Base-by-base conservation (phyloP, 2,888 invertebrate genomes). In the Hydrotaea diabolus region DNA sequence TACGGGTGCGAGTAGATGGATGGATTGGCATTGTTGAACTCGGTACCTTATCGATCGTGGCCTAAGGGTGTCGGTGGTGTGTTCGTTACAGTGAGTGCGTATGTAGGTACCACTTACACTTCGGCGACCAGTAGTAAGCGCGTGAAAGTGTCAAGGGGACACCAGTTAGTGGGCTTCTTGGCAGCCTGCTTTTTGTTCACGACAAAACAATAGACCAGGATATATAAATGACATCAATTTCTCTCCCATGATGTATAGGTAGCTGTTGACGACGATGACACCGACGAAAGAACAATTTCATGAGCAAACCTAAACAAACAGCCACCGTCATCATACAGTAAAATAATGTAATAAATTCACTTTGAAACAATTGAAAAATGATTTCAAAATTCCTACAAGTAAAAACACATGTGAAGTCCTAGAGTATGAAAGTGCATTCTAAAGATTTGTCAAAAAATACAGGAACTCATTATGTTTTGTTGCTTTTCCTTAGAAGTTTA, bases 1-100 rank as follows among this genome's bases (percentile, higher is more conserved):
- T 66, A 66, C 39, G 66, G 66, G 66, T 11, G 8, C n/a, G 49
- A n/a, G 11, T 59, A 26, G 31, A 17, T 64, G 31, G 64, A 36
- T 64, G 19, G 66, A 15, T 36, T 55, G 55, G 55, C 21, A 21
- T 55, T 55, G 55, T 55, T 53, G 19, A 4, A 17, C 21, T 9
- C 19, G n/a, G 26, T 31, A 62, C 15, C 2, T 9, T 11, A 21
- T 21, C 64, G 36, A 39, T 15, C n/a, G 4, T 2, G 39, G 39
- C 66, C 39, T 39, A 9, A 43, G 43, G 66, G 43, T 66, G 26
- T 64, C 59, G 8, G 13, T 59, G 11, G 55, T 19, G 7, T 26
- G 64, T 36, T n/a, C n/a, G n/a, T n/a, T n/a, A n/a, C n/a, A n/a
- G 31, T 36, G 55, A 2, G 17, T 21, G 59, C 11, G 55, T 26